Evolutionary conservation across 2,113 vertebrate species (phyloP), one percentile per base, ranked within the genome.

Genomic region (Ariopsis seemanni): DNA sequence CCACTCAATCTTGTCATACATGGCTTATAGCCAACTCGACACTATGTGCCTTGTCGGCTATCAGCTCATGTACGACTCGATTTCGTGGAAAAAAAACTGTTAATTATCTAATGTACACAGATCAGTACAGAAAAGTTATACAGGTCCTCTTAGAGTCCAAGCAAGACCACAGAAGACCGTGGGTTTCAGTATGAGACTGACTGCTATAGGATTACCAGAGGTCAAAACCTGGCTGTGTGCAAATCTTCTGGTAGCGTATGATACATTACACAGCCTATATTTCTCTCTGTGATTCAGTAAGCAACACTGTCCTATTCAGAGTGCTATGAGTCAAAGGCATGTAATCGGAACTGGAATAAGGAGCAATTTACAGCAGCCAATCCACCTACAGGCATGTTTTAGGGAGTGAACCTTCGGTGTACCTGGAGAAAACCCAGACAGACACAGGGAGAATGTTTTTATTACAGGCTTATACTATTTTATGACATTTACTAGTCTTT

Each of bases 341-440:
- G 92, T 94, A 95, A 95, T 95, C 93, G 93, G 94, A 95, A 95
- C 93, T 94, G 30, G 79, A 42, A 82, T 82, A 62, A 82, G 30
- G 79, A 82, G 79, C 79, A 62, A 82, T 82, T 82, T 82, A 82
- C 79, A 42, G 58, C 79, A 48, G 57, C 34, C 57, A 82, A 82
- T 80, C 79, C 79, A 82, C 79, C 79, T 82, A 82, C 79, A 82
- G 57, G 57, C 79, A 82, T 82, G 30, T 62, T 79, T 79, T 82
- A 82, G 9, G 30, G 57, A 82, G 57, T 62, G 18, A 82, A 82
- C 30, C 30, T 42, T 93, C 85, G 90, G 88, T 84, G 82, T 79
- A 79, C 75, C 50, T 79, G 90, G 69, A 58, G 25, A 85, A 75
- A 92, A 91, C 77, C 77, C 78, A 69, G 20, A 75, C 60, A 57